Conservation (phyloP, 2,113 vertebrate species). For the Neolamprologus brichardi region DNA sequence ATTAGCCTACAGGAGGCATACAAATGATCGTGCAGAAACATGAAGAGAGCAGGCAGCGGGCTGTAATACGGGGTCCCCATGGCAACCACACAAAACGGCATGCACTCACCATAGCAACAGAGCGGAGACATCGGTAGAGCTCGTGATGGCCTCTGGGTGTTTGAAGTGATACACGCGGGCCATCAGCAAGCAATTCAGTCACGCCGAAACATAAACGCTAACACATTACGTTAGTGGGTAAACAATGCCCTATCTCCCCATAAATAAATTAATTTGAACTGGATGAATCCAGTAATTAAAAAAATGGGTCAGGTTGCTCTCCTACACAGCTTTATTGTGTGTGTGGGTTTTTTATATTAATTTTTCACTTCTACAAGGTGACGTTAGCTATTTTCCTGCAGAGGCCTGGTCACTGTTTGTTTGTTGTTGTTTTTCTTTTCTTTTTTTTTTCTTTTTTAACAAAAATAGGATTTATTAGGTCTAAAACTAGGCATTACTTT, state of each 20-base stretch:
- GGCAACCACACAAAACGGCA: conserved; percentile 66
- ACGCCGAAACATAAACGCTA: not conserved
- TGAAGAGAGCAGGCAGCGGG: conserved; percentile 40
- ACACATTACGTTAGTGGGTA: not conserved
- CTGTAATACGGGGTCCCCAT: conserved; percentile 56
- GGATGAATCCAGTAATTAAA: not conserved
- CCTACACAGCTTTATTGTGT: not conserved
- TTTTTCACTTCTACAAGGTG: not conserved
- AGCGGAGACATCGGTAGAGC: conserved; percentile 4
- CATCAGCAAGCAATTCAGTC: not conserved
- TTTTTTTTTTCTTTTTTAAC: not conserved
- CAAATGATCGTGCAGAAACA: conserved; percentile 59
- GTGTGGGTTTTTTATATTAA: not conserved
- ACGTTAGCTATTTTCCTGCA: not conserved
- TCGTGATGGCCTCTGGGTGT: conserved; percentile 40
- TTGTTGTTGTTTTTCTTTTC: not conserved
- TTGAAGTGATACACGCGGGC: conserved; percentile 25
- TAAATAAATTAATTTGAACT: not conserved
- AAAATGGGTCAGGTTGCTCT: not conserved
- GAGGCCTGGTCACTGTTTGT: not conserved
- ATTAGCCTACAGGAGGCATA: conserved; percentile 38
- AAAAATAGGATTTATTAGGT: not conserved
- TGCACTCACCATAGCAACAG: conserved; percentile 69
- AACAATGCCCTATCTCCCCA: not conserved
- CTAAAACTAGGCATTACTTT: not conserved